Percentiles rank a stretch among this genome's conserved stretches.
Evolutionary conservation across 2,113 vertebrate species (phyloP).

Genomic region (Struthio camelus): DNA sequence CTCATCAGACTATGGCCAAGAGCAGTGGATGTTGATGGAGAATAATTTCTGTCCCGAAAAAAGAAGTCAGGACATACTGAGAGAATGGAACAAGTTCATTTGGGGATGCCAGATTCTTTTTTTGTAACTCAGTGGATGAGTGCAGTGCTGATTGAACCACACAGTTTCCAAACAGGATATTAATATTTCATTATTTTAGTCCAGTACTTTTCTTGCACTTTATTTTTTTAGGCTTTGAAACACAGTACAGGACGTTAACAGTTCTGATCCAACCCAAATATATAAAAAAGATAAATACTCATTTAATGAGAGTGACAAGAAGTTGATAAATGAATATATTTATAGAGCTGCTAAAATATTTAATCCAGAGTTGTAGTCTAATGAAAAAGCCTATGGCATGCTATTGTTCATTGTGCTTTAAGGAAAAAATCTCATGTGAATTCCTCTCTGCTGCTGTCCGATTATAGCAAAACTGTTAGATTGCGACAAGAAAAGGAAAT

Average conservation of each 20-base stretch:
- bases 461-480: background rate
- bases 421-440: background rate
- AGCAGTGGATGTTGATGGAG: background rate
- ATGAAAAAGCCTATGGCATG: background rate
- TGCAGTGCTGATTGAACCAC: background rate
- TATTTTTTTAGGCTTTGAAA: constrained; percentile 11
- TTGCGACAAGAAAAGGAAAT: background rate
- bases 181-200: constrained; percentile 53
- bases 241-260: background rate
- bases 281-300: background rate
- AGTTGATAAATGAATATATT: background rate
- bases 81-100: background rate
- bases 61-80: background rate
- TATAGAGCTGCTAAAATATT: background rate
- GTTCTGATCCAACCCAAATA: background rate
- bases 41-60: background rate
- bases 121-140: background rate
- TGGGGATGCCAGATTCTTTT: background rate
- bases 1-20: background rate
- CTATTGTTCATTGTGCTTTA: background rate
- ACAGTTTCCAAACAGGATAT: constrained; percentile 11
- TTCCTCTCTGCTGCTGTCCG: background rate
- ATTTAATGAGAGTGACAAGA: background rate
- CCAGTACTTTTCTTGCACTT: background rate
- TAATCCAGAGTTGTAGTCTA: background rate